These are phyloP conservation scores for Chydorus sphaericus DNA, from an alignment of 2,888 invertebrate species.

Conservation along the genomic window DNA sequence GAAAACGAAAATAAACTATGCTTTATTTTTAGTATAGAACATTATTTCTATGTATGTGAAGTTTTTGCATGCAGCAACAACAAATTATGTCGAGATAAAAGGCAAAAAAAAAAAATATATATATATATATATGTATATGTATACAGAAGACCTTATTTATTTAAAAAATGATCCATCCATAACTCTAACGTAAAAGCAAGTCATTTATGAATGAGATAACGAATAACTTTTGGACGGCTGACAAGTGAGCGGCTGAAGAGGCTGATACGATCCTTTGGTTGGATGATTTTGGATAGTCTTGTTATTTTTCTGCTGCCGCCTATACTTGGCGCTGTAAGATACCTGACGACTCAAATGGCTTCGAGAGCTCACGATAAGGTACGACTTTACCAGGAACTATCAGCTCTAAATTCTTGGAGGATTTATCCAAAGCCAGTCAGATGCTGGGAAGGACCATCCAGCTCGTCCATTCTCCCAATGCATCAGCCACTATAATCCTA, in stretches of 20 bases:
- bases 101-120: too few relatives aligned
- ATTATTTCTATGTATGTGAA: too few relatives aligned
- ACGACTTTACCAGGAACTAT: conserved; percentile 79
- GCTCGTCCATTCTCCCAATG: conserved; percentile 18
- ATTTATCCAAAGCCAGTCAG: conserved; percentile 36
- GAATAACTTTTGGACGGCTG: too few relatives aligned
- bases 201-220: too few relatives aligned
- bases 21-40: too few relatives aligned
- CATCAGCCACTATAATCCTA: conserved; percentile 14
- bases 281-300: conserved; percentile 27
- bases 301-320: conserved; percentile 39
- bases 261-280: conserved; percentile 33
- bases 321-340: conserved; percentile 91
- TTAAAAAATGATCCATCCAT: too few relatives aligned
- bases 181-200: too few relatives aligned
- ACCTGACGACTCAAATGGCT: conserved; percentile 95
- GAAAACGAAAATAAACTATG: too few relatives aligned
- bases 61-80: too few relatives aligned
- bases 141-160: too few relatives aligned
- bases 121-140: too few relatives aligned
- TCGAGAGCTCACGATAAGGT: conserved; percentile 82
- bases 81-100: too few relatives aligned
- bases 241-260: conserved; percentile 28
- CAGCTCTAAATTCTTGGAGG: conserved; percentile 67
- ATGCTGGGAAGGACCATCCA: conserved; percentile 13